These are phyloP conservation scores for Probaryconus sp. DNA, from an alignment of 1,140 invertebrate species.

Conservation along the genomic window DNA sequence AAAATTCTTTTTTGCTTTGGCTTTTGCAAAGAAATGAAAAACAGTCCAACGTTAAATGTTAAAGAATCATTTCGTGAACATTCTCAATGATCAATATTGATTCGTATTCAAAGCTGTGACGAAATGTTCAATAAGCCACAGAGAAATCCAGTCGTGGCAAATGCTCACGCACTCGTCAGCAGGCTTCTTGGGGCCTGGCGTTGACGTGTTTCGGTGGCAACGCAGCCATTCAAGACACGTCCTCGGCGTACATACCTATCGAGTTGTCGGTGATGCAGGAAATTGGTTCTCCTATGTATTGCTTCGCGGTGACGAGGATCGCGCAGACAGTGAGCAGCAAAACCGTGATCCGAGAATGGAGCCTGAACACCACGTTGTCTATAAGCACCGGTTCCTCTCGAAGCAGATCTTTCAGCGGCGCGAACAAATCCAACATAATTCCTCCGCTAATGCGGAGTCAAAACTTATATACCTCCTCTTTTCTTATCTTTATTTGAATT, in stretches of 20 bases:
- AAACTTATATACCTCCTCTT: too few species aligned
- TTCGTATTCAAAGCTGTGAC: slow-evolving; percentile 10
- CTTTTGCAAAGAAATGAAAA: too few species aligned
- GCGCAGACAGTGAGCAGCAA: slow-evolving; percentile 67
- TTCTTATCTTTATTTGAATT: slow-evolving; percentile 1
- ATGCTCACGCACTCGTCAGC: slow-evolving; percentile 41
- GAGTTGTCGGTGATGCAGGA: slow-evolving; percentile 69
- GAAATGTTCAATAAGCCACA: slow-evolving; percentile 38
- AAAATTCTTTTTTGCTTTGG: too few species aligned
- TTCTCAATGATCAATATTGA: slow-evolving; percentile 1
- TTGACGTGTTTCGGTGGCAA: slow-evolving; percentile 45
- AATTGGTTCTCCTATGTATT: slow-evolving; percentile 80
- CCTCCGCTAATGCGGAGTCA: too few species aligned
- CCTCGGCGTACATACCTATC: slow-evolving; percentile 63
- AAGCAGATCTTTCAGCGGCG: slow-evolving; percentile 58
- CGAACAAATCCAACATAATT: slow-evolving; percentile 65
- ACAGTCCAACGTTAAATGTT: too few species aligned
- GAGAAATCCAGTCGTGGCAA: slow-evolving; percentile 24
- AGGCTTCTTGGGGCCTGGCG: slow-evolving; percentile 38
- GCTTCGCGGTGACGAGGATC: slow-evolving; percentile 74
- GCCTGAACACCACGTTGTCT: slow-evolving; percentile 69
- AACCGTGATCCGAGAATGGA: slow-evolving; percentile 69
- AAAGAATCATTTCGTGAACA: too few species aligned
- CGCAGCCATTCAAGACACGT: slow-evolving; percentile 54
- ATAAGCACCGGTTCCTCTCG: slow-evolving; percentile 39